These are phyloP conservation scores for Malaclemys terrapin DNA, from an alignment of 2,113 vertebrate species.

Conservation along the genomic window DNA sequence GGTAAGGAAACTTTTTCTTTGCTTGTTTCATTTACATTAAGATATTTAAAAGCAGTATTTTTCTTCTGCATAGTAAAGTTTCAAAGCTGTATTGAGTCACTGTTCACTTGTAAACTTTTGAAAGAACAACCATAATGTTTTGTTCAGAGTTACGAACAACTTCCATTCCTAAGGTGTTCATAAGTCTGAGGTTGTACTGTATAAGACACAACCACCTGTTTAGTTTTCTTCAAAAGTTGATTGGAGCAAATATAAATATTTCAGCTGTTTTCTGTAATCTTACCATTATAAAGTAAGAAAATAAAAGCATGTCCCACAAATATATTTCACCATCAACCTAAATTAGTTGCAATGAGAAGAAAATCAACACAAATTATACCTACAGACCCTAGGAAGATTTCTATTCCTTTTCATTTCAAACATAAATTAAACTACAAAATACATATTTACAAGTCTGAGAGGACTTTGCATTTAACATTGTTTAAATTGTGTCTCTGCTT, in stretches of 20 bases:
- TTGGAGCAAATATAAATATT: neutral
- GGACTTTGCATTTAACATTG: neutral
- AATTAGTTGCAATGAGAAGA: neutral
- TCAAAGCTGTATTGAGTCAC: too few species aligned
- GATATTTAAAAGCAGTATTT: too few species aligned
- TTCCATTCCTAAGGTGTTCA: too few species aligned
- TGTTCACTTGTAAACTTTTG: too few species aligned
- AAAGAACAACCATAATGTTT: too few species aligned
- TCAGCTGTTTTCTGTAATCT: neutral
- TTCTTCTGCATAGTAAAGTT: too few species aligned
- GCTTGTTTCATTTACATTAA: too few species aligned
- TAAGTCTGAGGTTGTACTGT: too few species aligned
- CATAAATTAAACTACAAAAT: conserved; percentile 6
- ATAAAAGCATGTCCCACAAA: neutral
- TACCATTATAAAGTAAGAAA: conserved; percentile 6
- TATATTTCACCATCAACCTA: neutral
- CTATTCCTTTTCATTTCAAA: neutral
- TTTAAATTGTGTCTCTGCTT: neutral
- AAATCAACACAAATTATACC: neutral
- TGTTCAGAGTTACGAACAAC: too few species aligned
- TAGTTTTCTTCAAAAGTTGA: neutral
- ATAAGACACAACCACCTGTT: neutral
- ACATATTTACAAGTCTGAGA: neutral
- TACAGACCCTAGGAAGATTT: neutral
- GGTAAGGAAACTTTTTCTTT: too few species aligned